Evolutionary conservation across 2,888 invertebrate species (phyloP).

Genomic region (Drosophila rubida): DNA sequence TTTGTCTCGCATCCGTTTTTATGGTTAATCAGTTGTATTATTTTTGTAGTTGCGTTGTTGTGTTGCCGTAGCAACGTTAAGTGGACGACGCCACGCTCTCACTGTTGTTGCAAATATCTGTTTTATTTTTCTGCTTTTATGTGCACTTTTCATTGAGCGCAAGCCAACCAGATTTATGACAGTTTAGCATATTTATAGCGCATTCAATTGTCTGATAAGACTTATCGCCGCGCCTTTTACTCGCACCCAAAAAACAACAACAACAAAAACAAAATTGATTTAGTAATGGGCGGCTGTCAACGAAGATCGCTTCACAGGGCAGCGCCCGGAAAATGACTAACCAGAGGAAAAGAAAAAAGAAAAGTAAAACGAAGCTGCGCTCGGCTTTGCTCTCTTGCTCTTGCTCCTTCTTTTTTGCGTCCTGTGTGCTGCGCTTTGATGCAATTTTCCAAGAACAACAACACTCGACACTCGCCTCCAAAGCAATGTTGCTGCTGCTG

Average conservation of each 20-base stretch:
- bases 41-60: conserved; percentile 16
- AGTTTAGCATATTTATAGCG: neutral
- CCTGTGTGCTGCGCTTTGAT: conserved; percentile 16
- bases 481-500: conserved; percentile 14
- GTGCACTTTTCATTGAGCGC: conserved; percentile 4
- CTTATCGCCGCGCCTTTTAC: conserved; percentile 24
- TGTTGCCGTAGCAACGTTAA: conserved; percentile 27
- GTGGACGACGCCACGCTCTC: neutral
- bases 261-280: no score
- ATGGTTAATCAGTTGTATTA: conserved; percentile 46
- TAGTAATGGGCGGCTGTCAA: neutral
- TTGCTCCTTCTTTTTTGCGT: conserved; percentile 6
- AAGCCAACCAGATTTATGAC: neutral
- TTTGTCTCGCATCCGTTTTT: conserved; percentile 44
- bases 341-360: no score
- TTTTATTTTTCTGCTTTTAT: neutral
- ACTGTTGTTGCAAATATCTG: neutral
- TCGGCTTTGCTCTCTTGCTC: conserved; percentile 44
- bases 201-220: conserved; percentile 10
- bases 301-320: conserved; percentile 47
- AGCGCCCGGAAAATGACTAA: conserved; percentile 35
- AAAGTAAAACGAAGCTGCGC: conserved; percentile 35
- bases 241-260: neutral
- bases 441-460: conserved; percentile 25
- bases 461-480: neutral